A percentile compares a stretch with the other conserved stretches of the same genome.
Evolutionary conservation across 1,140 invertebrate species (phyloP).

Genomic region (Eubasilissa regina): DNA sequence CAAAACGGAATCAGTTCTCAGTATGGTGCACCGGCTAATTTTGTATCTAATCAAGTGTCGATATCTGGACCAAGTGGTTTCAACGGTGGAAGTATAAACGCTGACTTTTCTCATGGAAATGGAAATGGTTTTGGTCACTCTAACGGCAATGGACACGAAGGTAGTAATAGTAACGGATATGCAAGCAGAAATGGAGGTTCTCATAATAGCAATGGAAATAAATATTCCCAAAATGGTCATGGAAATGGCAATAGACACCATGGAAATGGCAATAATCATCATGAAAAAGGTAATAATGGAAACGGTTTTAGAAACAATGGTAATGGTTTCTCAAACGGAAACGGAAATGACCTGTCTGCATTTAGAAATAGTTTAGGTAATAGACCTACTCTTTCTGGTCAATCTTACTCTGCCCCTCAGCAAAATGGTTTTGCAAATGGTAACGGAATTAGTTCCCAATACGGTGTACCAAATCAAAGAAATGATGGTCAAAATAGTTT

Average conservation of each 20-base stretch:
- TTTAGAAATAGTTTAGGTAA: conserved; percentile 43
- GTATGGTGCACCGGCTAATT: too few relatives aligned
- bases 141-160: conserved; percentile 45
- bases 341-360: conserved; percentile 29
- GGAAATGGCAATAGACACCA: not conserved
- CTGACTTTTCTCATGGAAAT: not conserved
- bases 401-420: conserved; percentile 2
- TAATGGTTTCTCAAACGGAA: not conserved
- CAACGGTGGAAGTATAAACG: too few relatives aligned
- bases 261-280: not conserved
- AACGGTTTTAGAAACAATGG: not conserved
- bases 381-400: conserved; percentile 4
- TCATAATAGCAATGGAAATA: conserved; percentile 22
- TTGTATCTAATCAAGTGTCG: too few relatives aligned
- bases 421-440: conserved; percentile 19
- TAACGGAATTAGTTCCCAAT: conserved; percentile 27
- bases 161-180: too few relatives aligned
- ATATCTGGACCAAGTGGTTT: too few relatives aligned
- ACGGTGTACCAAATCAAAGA: not conserved
- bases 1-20: too few relatives aligned
- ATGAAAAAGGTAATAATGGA: not conserved
- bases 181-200: too few relatives aligned
- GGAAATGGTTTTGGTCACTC: conserved; percentile 43
- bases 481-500: conserved; percentile 8
- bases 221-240: conserved; percentile 10